Percentiles rank a stretch among this genome's conserved stretches.
Conservation (phyloP, 2,797 vertebrate genomes). For the Rhabdomys pumilio region DNA sequence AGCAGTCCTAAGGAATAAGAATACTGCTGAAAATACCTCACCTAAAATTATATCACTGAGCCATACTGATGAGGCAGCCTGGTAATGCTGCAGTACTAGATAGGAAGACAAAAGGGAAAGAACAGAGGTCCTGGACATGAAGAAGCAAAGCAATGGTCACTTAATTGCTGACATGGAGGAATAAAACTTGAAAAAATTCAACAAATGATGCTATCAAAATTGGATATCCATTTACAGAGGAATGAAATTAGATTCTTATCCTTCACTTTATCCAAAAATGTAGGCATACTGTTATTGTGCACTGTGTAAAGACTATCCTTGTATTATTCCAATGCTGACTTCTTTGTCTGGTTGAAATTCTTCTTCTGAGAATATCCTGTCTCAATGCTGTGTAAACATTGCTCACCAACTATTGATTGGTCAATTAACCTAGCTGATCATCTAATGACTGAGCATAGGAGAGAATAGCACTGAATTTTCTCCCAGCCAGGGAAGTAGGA, state of each 20-base stretch:
- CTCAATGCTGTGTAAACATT: neutral
- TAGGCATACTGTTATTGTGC: neutral
- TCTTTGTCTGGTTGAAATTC: neutral
- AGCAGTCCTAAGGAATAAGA: neutral
- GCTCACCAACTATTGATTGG: neutral
- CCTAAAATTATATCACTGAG: neutral
- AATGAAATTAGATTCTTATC: neutral
- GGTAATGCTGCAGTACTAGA: neutral
- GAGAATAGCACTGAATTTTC: neutral
- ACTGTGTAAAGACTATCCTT: neutral
- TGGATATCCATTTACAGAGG: neutral
- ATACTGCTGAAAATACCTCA: neutral
- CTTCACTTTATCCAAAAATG: neutral
- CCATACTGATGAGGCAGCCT: neutral
- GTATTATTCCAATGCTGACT: neutral
- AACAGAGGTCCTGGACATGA: neutral
- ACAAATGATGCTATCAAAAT: neutral
- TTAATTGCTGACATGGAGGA: neutral
- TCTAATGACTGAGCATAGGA: neutral
- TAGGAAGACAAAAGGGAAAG: neutral
- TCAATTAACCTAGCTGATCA: neutral
- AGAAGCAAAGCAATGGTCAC: neutral
- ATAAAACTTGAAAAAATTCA: neutral
- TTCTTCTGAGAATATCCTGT: neutral
- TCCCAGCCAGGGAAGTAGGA: neutral